Conservation (phyloP, 2,113 vertebrate species). For the Peromyscus polionotus region DNA sequence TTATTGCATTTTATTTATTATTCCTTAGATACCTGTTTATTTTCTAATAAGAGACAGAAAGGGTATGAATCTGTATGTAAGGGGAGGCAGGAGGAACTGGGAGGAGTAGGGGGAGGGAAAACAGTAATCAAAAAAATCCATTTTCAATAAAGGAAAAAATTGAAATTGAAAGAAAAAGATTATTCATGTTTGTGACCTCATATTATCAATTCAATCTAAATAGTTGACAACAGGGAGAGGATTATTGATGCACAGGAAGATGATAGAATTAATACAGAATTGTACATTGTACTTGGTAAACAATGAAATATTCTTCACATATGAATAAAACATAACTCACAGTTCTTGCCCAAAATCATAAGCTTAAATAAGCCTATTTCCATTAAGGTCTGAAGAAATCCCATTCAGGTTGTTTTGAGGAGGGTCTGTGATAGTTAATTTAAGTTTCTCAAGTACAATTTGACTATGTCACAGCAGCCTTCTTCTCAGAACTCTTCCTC, state of each 20-base stretch:
- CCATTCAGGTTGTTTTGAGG: background rate
- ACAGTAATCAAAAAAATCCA: background rate
- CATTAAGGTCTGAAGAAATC: background rate
- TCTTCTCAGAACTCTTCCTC: background rate
- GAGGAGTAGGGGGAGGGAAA: background rate
- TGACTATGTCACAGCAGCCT: background rate
- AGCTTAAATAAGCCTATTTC: background rate
- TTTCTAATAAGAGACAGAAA: background rate
- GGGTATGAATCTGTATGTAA: background rate
- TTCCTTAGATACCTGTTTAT: background rate
- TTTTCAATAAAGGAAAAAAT: background rate
- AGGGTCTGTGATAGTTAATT: background rate
- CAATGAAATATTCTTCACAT: background rate
- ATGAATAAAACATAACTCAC: background rate
- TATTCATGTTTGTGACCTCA: background rate
- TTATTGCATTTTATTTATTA: background rate
- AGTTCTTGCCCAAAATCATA: background rate
- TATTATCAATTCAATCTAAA: background rate
- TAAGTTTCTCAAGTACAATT: background rate
- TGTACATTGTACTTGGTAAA: background rate
- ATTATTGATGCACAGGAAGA: background rate
- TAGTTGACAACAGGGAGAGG: background rate
- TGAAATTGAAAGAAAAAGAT: background rate
- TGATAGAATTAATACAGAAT: background rate
- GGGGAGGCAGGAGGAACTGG: rapidly evolving